phyloP scores from a whole-genome alignment of 92 coral and sea anemone species.

The Paragorgia papillata region DNA sequence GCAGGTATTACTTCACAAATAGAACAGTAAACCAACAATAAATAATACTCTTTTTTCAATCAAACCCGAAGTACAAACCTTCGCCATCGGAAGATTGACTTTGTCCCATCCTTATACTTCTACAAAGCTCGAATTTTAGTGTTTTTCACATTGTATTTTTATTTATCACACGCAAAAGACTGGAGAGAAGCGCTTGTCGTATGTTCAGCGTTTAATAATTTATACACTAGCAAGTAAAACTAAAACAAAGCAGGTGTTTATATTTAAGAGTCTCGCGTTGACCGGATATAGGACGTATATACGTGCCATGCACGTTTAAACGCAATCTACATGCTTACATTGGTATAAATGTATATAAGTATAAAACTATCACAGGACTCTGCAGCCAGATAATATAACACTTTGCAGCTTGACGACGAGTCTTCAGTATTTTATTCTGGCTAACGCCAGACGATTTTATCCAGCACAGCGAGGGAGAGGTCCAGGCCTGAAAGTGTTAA shows the following conservation, averaged over 20 bases:
- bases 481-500: too few species aligned
- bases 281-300: too few species aligned
- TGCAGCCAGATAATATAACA: too few species aligned
- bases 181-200: constrained; percentile 22
- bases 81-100: constrained; percentile 80
- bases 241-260: constrained; percentile 34
- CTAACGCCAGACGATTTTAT: too few species aligned
- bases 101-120: constrained; percentile 75
- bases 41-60: not conserved
- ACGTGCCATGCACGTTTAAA: too few species aligned
- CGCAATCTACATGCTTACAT: too few species aligned
- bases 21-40: constrained; percentile 47
- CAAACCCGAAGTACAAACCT: constrained; percentile 26
- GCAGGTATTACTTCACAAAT: constrained; percentile 51
- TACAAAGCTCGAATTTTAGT: constrained; percentile 3
- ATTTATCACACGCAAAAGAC: constrained; percentile 16
- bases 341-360: too few species aligned
- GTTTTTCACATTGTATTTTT: not conserved
- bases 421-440: too few species aligned
- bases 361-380: too few species aligned
- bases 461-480: too few species aligned
- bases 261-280: not conserved
- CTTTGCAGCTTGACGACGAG: too few species aligned
- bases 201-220: constrained; percentile 45
- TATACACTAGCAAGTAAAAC: constrained; percentile 36